These are phyloP conservation scores for Diabrotica undecimpunctata DNA, from an alignment of 1,140 invertebrate species.

Conservation along the genomic window DNA sequence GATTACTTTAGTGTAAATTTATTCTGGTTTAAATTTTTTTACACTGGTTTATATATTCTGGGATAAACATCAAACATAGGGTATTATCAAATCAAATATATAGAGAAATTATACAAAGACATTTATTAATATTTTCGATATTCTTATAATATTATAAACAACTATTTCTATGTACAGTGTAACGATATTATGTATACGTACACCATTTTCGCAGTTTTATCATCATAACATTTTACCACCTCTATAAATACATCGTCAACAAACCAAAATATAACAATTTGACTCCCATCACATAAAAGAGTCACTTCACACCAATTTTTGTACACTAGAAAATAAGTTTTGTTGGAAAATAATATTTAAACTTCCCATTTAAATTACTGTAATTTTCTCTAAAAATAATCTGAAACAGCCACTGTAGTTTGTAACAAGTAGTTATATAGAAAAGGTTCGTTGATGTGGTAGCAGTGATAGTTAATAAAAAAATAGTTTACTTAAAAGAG, in stretches of 20 bases:
- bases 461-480: too few species aligned
- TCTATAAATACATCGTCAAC: slow-evolving; percentile 34
- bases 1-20: too few species aligned
- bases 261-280: slow-evolving; percentile 37
- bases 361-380: background rate
- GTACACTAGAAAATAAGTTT: slow-evolving; percentile 18
- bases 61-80: too few species aligned
- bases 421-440: too few species aligned
- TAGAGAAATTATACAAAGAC: slow-evolving; percentile 42
- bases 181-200: slow-evolving; percentile 40
- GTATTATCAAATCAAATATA: background rate
- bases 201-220: slow-evolving; percentile 35
- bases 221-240: slow-evolving; percentile 27
- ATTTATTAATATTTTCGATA: slow-evolving; percentile 47
- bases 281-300: slow-evolving; percentile 40
- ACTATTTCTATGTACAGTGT: slow-evolving; percentile 46
- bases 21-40: too few species aligned
- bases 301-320: slow-evolving; percentile 30
- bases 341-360: slow-evolving; percentile 14
- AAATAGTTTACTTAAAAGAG: too few species aligned
- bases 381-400: too few species aligned
- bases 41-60: too few species aligned
- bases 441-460: too few species aligned
- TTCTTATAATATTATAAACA: slow-evolving; percentile 46
- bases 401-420: too few species aligned